phyloP scores from a whole-genome alignment of 2,113 vertebrate genomes.

The Macrotis lagotis region DNA sequence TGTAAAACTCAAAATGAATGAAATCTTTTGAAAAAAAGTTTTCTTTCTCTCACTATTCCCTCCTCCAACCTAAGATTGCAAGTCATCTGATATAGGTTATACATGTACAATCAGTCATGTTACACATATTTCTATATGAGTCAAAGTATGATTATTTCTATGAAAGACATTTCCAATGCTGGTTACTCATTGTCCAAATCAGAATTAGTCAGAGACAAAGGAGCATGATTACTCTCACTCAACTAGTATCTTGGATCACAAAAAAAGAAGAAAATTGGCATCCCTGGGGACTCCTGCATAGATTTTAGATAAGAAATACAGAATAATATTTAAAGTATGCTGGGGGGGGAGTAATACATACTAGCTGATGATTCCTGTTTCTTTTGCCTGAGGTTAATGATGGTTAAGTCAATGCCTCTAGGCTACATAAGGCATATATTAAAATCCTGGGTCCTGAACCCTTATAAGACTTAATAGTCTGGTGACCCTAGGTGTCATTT shows the following conservation, averaged over 20 bases:
- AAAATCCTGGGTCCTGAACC: neutral
- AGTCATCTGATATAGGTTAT: too few relatives aligned
- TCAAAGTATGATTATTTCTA: constrained; percentile 35
- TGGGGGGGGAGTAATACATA: constrained; percentile 20
- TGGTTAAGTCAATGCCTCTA: constrained; percentile 21
- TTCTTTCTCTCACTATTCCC: too few relatives aligned
- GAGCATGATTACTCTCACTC: neutral
- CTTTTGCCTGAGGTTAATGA: constrained; percentile 54
- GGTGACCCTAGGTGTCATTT: too few relatives aligned
- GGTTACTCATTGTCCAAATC: constrained; percentile 14
- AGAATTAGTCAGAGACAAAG: constrained; percentile 3
- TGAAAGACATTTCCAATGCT: constrained; percentile 11
- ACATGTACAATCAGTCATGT: too few relatives aligned
- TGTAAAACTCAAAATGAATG: too few relatives aligned
- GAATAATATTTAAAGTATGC: constrained; percentile 47
- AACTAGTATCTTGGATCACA: neutral
- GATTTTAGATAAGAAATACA: constrained; percentile 29
- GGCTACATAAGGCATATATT: constrained; percentile 30
- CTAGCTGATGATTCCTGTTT: constrained; percentile 30
- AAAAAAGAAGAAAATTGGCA: constrained; percentile 2
- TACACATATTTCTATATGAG: too few relatives aligned
- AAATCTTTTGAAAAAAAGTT: too few relatives aligned
- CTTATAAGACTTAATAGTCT: too few relatives aligned
- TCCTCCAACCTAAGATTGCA: too few relatives aligned
- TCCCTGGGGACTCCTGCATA: constrained; percentile 33